Percentiles rank a stretch among this genome's conserved stretches.
These are phyloP conservation scores for Nephrotoma appendiculata DNA, from an alignment of 2,888 invertebrate genomes.

Conservation along the genomic window DNA sequence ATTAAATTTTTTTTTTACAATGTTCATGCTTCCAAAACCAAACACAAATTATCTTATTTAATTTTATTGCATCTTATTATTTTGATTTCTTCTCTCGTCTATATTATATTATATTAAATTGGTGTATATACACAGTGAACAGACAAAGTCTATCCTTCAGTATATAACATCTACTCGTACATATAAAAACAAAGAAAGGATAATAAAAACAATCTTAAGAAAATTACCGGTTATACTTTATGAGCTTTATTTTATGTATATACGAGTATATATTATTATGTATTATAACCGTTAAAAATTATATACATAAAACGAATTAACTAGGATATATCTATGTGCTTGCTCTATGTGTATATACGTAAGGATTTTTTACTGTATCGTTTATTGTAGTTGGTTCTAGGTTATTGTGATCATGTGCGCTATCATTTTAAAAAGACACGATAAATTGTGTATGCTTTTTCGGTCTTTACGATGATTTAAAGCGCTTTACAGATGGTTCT, in stretches of 20 bases:
- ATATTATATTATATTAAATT: background rate
- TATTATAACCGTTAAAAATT: background rate
- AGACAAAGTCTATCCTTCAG: background rate
- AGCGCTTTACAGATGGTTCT: background rate
- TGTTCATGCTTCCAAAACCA: background rate
- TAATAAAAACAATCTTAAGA: background rate
- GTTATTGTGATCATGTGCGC: background rate
- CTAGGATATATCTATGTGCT: background rate
- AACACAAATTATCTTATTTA: background rate
- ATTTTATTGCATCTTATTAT: background rate
- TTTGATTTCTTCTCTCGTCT: background rate
- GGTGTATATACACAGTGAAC: background rate
- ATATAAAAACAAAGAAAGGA: background rate
- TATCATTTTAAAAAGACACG: background rate
- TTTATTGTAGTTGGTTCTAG: background rate
- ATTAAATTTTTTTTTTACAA: background rate
- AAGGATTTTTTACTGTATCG: background rate
- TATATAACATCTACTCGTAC: background rate
- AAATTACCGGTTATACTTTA: background rate
- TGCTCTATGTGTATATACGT: background rate
- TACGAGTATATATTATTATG: no score
- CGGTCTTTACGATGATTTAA: background rate
- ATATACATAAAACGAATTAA: background rate
- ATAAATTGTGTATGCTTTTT: background rate
- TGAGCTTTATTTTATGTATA: background rate